phyloP scores from a whole-genome alignment of 2,113 vertebrate species.

The Onychostruthus taczanowskii region DNA sequence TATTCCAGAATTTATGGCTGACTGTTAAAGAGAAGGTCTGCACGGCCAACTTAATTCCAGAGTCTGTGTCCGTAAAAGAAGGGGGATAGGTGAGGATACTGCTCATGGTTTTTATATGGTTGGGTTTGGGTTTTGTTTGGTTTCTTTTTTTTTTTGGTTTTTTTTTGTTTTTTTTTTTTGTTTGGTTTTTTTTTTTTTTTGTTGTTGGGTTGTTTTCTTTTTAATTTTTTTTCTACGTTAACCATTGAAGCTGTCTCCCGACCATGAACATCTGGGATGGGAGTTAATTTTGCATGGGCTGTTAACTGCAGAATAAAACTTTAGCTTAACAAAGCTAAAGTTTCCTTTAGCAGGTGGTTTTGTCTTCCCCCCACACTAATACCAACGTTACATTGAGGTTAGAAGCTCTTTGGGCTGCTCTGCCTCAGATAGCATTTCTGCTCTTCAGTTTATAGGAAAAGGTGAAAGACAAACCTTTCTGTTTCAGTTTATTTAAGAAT shows the following conservation, averaged over 20 bases:
- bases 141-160: too few species aligned
- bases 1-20: not conserved
- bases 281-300: not conserved
- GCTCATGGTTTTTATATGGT: not conserved
- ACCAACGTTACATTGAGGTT: not conserved
- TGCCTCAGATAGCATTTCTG: not conserved
- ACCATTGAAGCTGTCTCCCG: not conserved
- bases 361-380: not conserved
- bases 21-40: not conserved
- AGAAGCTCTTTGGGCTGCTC: not conserved
- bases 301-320: not conserved
- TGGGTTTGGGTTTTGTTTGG: not conserved
- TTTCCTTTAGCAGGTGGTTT: conserved; percentile 4
- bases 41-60: not conserved
- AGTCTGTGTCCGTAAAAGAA: not conserved
- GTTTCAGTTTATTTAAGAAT: not conserved
- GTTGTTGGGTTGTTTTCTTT: not conserved
- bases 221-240: fast-evolving
- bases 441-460: not conserved
- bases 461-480: not conserved
- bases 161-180: too few species aligned
- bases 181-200: too few species aligned
- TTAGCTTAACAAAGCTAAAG: not conserved
- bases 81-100: not conserved
- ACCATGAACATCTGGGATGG: not conserved